phyloP scores from a whole-genome alignment of 2,113 vertebrate genomes.

The Anarhynchus alexandrinus region DNA sequence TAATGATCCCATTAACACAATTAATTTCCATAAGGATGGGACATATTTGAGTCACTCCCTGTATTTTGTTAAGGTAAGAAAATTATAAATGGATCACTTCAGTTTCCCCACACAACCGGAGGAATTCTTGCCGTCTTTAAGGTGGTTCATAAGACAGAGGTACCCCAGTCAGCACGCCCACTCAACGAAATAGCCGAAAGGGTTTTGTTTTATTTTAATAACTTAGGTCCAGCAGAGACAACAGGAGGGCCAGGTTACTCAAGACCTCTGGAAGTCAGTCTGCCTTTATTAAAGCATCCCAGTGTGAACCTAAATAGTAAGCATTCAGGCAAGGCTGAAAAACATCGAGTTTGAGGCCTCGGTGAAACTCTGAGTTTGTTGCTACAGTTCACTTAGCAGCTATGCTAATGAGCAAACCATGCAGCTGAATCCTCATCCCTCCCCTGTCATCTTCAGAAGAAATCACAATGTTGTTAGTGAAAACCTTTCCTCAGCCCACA shows the following conservation, averaged over 20 bases:
- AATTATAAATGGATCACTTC: constrained; percentile 26
- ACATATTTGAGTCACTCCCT: constrained; percentile 60
- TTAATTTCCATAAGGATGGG: constrained; percentile 67
- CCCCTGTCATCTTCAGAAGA: background rate
- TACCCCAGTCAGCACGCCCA: background rate
- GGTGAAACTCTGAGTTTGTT: background rate
- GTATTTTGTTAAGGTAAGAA: constrained; percentile 38
- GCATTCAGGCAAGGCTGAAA: background rate
- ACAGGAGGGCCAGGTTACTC: background rate
- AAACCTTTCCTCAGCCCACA: background rate
- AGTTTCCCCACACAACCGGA: background rate
- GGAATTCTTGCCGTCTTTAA: background rate
- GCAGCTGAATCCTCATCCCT: background rate
- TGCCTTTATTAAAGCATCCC: background rate
- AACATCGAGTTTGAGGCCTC: background rate
- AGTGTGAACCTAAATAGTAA: background rate
- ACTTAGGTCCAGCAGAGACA: background rate
- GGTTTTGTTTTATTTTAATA: background rate
- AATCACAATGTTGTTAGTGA: background rate
- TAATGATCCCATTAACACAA: constrained; percentile 63
- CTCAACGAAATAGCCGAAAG: background rate
- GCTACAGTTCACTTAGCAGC: background rate
- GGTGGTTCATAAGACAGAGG: background rate
- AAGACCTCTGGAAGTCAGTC: background rate
- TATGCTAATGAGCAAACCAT: background rate